phyloP scores from a whole-genome alignment of 2,888 invertebrate genomes.

The Cabera pusaria region DNA sequence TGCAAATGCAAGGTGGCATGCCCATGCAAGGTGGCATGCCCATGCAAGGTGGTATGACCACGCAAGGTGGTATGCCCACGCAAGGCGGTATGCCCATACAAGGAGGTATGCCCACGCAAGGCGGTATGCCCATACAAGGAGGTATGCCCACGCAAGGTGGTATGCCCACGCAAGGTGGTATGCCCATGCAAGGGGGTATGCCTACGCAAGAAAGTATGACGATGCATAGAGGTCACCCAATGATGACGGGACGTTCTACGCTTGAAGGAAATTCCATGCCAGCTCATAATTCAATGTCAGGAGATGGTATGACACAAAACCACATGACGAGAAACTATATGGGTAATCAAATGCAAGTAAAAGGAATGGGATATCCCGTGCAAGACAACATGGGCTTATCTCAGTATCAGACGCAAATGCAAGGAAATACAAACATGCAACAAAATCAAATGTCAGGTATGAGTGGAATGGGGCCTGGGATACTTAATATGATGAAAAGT shows the following conservation, averaged over 20 bases:
- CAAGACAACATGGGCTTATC: conserved; percentile 9
- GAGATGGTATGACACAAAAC: conserved; percentile 1
- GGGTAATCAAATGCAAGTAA: conserved; percentile 10
- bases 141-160: conserved; percentile 9
- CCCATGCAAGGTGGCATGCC: conserved; percentile 8
- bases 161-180: conserved; percentile 1
- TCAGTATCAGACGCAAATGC: conserved; percentile 14
- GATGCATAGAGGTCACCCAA: not conserved
- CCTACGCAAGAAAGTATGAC: conserved; percentile 1
- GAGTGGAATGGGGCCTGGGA: conserved; percentile 61
- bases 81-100: conserved; percentile 1
- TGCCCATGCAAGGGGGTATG: conserved; percentile 7
- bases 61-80: conserved; percentile 3
- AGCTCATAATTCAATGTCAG: conserved; percentile 1
- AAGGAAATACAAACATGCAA: conserved; percentile 3
- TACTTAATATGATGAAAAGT: conserved; percentile 59
- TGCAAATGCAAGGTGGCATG: conserved; percentile 6
- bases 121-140: conserved; percentile 6
- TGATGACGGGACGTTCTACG: not conserved
- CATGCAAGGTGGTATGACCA: conserved; percentile 12
- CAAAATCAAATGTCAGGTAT: conserved; percentile 27
- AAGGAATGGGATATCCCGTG: conserved; percentile 8
- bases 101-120: not conserved
- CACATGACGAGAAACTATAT: conserved; percentile 17
- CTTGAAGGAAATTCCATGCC: conserved; percentile 4